Base-by-base conservation (phyloP, 2,888 invertebrate genomes). In the Iphiclides podalirius region DNA sequence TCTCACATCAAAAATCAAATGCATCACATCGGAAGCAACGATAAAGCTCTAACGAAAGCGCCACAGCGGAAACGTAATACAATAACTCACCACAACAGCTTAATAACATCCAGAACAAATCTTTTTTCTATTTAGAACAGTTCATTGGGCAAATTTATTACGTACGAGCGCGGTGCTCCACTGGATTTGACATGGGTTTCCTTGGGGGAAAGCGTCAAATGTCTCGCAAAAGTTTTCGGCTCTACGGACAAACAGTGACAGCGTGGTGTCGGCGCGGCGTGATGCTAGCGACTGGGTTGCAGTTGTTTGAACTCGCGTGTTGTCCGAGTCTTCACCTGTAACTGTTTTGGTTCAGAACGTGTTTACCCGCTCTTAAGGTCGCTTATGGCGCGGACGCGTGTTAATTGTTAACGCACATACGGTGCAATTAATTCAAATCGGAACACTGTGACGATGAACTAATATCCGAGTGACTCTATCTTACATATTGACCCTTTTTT, bases 131-230 rank as follows among this genome's bases (percentile, higher is more conserved):
- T 20, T 20, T 4, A 20, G 6, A 20, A 20, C 4, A 20, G 20
- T 20, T 6, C 20, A 64, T 47, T n/a, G n/a, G n/a, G n/a, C n/a
- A n/a, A n/a, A n/a, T 62, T 61, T 61, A 52, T 51, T 47, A 39
- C 47, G 6, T 1, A 23, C 35, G 26, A 23, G 39, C 40, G 39
- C 40, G 28, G 60, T 59, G 57, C 42, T 57, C 60, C 67, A 68
- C 71, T 66, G 51, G 58, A 73, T 75, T 79, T 76, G 78, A 77
- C 78, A 70, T 74, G 50, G 61, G 64, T 67, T 76, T 75, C 75
- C 73, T 67, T 59, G 57, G 45, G 63, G 69, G 79, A 77, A 79
- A 77, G 66, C 74, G 81, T 75, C 78, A 79, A 79, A 77, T 70
- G 52, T 48, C 55, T 58, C 42, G 43, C 20, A 3, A 6, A 42